Base-by-base conservation (phyloP, 2,113 vertebrate genomes). In the Caranx ignobilis region DNA sequence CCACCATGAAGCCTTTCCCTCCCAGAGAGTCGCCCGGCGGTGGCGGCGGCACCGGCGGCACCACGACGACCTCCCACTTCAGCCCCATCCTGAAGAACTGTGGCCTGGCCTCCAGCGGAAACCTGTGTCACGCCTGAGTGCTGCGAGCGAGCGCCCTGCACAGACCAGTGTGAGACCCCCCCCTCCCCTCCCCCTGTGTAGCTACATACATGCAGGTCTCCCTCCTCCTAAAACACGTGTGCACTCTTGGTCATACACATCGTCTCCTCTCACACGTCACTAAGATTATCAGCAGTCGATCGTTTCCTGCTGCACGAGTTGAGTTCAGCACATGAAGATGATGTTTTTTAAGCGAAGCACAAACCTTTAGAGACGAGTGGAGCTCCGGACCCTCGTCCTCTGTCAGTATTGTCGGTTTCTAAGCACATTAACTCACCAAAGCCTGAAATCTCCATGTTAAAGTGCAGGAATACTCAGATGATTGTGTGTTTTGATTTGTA, bases 1-100 rank as follows among this genome's bases (percentile, higher is more conserved):
- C 98, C 95, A 99, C 97, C 94, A 99, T 99, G 98, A 99, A 97
- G 96, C 97, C 97, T 96, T 98, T 98, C 92, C 96, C 96, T 82
- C 96, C 96, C 89, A 96, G 96, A 95, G 97, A 98, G 85, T 26
- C 26, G 26, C 90, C 96, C 1, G 76, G 89, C 47, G 83, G 94
- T 37, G 67, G 72, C 2, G 26, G 26, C 26, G 1, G 26, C 26
- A 26, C 26, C 26, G 26, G 26, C 26, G 26, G 26, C 26, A 26
- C 26, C 26, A 26, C 26, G 26, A 86, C 95, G 62, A 77, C 90
- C 37, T 94, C 97, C 74, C 96, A 96, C 81, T 97, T 97, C 93
- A 95, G 96, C 95, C 96, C 96, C 94, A 96, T 95, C 93, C 95
- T 97, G 89, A 97, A 97, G 92, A 97, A 97, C 95, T 99, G 97